A percentile compares a stretch with the other conserved stretches of the same genome.
These are phyloP conservation scores for Conus betulinus DNA, from an alignment of 1,140 invertebrate genomes.

Conservation along the genomic window DNA sequence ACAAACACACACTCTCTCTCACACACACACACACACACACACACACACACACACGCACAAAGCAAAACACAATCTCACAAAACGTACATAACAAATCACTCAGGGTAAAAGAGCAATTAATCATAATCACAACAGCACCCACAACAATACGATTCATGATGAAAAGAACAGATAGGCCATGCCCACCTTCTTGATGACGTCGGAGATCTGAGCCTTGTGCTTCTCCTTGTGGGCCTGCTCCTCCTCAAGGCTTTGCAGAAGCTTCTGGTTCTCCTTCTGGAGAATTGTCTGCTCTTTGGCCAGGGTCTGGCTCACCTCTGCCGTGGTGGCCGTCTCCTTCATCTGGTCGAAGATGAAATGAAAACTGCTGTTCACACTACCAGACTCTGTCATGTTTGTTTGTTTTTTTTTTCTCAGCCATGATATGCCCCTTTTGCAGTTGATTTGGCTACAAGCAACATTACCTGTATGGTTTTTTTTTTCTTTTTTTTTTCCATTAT, in stretches of 20 bases:
- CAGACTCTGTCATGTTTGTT: not conserved
- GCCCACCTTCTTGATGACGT: constrained; percentile 59
- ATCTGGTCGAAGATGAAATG: constrained; percentile 49
- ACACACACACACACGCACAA: no score
- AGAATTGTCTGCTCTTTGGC: constrained; percentile 57
- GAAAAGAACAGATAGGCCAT: not conserved
- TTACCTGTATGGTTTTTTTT: no score
- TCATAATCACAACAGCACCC: no score
- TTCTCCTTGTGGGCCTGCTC: constrained; percentile 55
- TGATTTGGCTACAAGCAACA: no score
- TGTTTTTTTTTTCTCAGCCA: constrained; percentile 4
- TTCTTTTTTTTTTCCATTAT: no score
- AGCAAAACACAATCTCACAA: no score
- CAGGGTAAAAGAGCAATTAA: no score
- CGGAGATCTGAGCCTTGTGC: constrained; percentile 51
- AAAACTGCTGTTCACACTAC: not conserved
- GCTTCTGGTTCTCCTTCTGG: constrained; percentile 56
- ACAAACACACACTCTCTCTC: no score
- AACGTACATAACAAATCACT: no score
- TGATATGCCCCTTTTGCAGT: no score
- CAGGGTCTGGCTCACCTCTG: constrained; percentile 62
- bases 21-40: no score
- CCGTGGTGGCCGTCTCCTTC: constrained; percentile 61
- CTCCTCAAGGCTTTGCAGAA: constrained; percentile 51
- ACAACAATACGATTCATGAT: not conserved